A percentile compares a stretch with the other conserved stretches of the same genome.
Evolutionary conservation across 2,888 invertebrate species (phyloP).

Genomic region (Pterostichus niger): DNA sequence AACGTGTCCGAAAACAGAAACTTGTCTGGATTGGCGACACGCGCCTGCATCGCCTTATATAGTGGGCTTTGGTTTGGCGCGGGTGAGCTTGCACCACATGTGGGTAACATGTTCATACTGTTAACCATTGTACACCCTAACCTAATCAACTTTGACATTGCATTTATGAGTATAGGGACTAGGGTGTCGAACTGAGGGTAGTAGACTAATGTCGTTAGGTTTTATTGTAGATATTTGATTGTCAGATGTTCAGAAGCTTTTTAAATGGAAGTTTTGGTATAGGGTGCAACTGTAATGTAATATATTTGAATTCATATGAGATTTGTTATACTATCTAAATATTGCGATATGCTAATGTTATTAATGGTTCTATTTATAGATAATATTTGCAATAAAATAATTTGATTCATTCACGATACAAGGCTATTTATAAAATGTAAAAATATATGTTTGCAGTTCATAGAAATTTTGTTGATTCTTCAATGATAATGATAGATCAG

Average conservation of each 20-base stretch:
- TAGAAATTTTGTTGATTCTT: too few relatives aligned
- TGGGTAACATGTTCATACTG: background rate
- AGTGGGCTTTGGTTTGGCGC: slow-evolving; percentile 34
- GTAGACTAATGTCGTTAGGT: slow-evolving; percentile 1
- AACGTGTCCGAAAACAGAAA: slow-evolving; percentile 21
- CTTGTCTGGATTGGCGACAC: slow-evolving; percentile 36
- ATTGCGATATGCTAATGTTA: background rate
- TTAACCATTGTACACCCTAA: background rate
- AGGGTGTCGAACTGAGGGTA: background rate
- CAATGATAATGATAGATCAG: too few relatives aligned
- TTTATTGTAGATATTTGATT: background rate
- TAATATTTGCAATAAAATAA: too few relatives aligned
- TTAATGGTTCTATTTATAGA: too few relatives aligned
- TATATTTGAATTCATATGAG: background rate
- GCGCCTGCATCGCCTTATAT: slow-evolving; percentile 42
- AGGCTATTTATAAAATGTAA: too few relatives aligned
- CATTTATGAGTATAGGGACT: background rate
- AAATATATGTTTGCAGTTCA: too few relatives aligned
- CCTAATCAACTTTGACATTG: background rate
- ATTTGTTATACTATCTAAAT: background rate
- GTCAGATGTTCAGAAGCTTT: background rate
- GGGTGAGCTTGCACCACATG: background rate
- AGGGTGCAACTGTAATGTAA: slow-evolving; percentile 12
- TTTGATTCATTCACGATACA: too few relatives aligned
- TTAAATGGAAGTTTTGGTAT: background rate